These are phyloP conservation scores for Argyresthia goedartella DNA, from an alignment of 2,888 invertebrate genomes.

Conservation along the genomic window DNA sequence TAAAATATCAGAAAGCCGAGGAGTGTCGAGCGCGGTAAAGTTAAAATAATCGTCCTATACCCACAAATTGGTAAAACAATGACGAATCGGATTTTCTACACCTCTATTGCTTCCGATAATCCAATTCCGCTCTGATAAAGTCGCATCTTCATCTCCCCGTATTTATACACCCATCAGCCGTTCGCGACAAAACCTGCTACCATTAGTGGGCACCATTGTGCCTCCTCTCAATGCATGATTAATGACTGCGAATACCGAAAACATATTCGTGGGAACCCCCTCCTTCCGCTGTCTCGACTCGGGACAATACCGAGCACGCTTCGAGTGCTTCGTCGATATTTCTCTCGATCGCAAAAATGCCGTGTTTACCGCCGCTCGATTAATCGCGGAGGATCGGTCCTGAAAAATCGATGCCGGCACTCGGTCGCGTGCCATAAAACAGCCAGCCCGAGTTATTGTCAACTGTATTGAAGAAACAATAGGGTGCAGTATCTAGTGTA, in stretches of 20 bases:
- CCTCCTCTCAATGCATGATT: conserved; percentile 59
- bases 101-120: too few relatives aligned
- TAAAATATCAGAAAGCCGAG: too few relatives aligned
- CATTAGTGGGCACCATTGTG: conserved; percentile 48
- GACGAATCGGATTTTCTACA: too few relatives aligned
- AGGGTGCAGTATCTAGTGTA: neutral
- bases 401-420: conserved; percentile 50
- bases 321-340: conserved; percentile 33
- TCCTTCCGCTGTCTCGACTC: conserved; percentile 29
- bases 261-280: conserved; percentile 55
- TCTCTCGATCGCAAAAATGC: conserved; percentile 43
- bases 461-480: neutral
- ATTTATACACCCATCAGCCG: neutral
- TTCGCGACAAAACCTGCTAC: conserved; percentile 39
- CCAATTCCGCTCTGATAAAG: too few relatives aligned
- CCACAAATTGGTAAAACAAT: too few relatives aligned
- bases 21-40: too few relatives aligned
- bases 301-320: conserved; percentile 37
- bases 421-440: conserved; percentile 1
- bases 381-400: conserved; percentile 50
- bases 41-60: too few relatives aligned
- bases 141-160: neutral
- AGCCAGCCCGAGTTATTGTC: neutral
- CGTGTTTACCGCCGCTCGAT: conserved; percentile 65
- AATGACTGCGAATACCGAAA: conserved; percentile 48